Conservation (phyloP, 2,888 invertebrate species). For the Camptogramma bilineatum region DNA sequence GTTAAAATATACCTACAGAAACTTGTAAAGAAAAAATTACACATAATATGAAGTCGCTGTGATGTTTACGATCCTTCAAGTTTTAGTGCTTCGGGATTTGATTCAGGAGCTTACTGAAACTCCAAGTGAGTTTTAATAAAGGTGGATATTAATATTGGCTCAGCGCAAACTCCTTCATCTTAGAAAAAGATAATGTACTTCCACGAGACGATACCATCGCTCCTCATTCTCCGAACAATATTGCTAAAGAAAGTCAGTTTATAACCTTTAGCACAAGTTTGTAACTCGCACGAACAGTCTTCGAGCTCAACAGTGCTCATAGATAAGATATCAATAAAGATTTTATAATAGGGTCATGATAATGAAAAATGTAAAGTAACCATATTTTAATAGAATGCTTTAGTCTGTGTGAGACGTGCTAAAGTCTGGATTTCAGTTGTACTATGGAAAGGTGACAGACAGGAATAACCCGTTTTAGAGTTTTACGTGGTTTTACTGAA, state of each 20-base stretch:
- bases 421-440: too few relatives aligned
- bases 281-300: not conserved
- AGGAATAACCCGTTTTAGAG: too few relatives aligned
- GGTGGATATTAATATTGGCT: conserved; percentile 8
- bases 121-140: conserved; percentile 3
- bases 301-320: not conserved
- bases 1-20: too few relatives aligned
- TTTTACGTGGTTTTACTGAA: not conserved
- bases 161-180: conserved; percentile 22
- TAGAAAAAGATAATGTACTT: not conserved
- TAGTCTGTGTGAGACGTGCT: too few relatives aligned
- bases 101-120: not conserved
- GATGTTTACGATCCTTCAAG: not conserved
- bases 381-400: too few relatives aligned
- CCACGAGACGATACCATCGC: not conserved
- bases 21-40: not conserved
- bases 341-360: too few relatives aligned
- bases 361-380: too few relatives aligned
- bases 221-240: not conserved
- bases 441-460: too few relatives aligned
- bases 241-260: not conserved
- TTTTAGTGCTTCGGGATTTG: not conserved
- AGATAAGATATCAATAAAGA: too few relatives aligned
- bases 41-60: not conserved
- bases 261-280: not conserved